Base-by-base conservation (phyloP, 2,113 vertebrate genomes). In the Rynchops niger region DNA sequence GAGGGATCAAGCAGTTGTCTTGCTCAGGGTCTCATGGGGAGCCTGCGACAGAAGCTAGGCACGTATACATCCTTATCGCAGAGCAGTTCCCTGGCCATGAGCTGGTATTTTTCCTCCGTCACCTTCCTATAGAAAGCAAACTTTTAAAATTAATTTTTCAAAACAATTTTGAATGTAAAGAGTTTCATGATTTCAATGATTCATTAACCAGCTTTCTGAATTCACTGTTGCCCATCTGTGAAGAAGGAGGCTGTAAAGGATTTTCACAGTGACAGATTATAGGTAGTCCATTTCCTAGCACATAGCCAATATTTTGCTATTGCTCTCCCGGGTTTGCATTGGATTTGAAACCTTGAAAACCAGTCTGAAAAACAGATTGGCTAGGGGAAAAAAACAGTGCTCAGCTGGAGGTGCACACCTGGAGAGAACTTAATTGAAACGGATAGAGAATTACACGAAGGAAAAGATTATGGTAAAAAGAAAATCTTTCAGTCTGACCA, bases 371-470 rank as follows among this genome's bases (percentile, higher is more conserved):
- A 19, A 0, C 53, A 88, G 21, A 77, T 34, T 74, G 53, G 5
- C 5, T 70, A 36, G 17, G 15, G 45, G 7, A 2, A 66, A 27
- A 29, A 49, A 55, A 50, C 66, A 50, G 36, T 3, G 11, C 45
- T 92, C 40, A 73, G 62, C 7, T 73, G 63, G 55, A 50, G 23
- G 27, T 70, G 14, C 32, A 94, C 83, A 86, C 32, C 26, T 90
- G 42, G n/a, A 52, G 55, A 93, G 63, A 83, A 62, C 1, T 86
- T 92, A 94, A 81, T 36, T 92, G 34, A 94, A 93, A 93, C 81
- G 82, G 63, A 62, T 15, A 85, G 79, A 93, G 79, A 91, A 77
- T 81, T 80, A 83, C 77, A 69, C 77, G 20, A 93, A 94, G 18
- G 34, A 56, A 72, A 85, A 59, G 7, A 40, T 73, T 74, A 58